Percentiles rank a stretch among this genome's conserved stretches.
These are phyloP conservation scores for Automeris io DNA, from an alignment of 2,888 invertebrate species.

Conservation along the genomic window DNA sequence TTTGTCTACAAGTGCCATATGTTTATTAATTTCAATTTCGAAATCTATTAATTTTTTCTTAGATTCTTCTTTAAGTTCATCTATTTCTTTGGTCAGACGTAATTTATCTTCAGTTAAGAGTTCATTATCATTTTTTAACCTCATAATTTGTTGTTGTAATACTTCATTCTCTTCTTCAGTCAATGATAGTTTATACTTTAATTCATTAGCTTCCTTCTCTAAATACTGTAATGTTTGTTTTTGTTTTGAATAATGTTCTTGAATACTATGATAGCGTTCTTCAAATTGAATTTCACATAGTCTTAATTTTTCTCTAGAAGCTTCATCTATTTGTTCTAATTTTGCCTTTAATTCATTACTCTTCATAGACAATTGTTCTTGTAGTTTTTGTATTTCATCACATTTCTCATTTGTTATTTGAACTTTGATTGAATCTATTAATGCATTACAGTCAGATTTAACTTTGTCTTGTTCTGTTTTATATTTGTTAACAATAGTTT, in stretches of 20 bases:
- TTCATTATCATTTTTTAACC: slow-evolving; percentile 45
- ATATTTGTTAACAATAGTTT: slow-evolving; percentile 44
- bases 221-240: slow-evolving; percentile 45
- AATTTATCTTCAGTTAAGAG: slow-evolving; percentile 38
- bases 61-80: slow-evolving; percentile 49
- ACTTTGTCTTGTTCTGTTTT: slow-evolving; percentile 56
- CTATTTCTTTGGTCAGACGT: slow-evolving; percentile 36
- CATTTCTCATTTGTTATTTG: slow-evolving; percentile 54
- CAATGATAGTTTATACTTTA: slow-evolving; percentile 41
- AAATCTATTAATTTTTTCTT: slow-evolving; percentile 53
- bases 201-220: slow-evolving; percentile 51
- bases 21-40: slow-evolving; percentile 61
- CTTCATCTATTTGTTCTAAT: slow-evolving; percentile 64
- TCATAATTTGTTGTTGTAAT: slow-evolving; percentile 44
- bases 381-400: slow-evolving; percentile 48
- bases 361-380: slow-evolving; percentile 44
- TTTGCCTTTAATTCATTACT: slow-evolving; percentile 66
- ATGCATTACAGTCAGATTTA: slow-evolving; percentile 45
- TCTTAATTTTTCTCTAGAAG: slow-evolving; percentile 58
- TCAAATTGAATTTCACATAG: slow-evolving; percentile 71
- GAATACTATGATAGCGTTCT: slow-evolving; percentile 51
- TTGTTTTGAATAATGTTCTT: slow-evolving; percentile 53
- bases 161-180: slow-evolving; percentile 45
- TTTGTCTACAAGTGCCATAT: slow-evolving; percentile 61
- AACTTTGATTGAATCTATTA: slow-evolving; percentile 48